phyloP scores from a whole-genome alignment of 2,797 vertebrate genomes.

The Anguilla pacifica region DNA sequence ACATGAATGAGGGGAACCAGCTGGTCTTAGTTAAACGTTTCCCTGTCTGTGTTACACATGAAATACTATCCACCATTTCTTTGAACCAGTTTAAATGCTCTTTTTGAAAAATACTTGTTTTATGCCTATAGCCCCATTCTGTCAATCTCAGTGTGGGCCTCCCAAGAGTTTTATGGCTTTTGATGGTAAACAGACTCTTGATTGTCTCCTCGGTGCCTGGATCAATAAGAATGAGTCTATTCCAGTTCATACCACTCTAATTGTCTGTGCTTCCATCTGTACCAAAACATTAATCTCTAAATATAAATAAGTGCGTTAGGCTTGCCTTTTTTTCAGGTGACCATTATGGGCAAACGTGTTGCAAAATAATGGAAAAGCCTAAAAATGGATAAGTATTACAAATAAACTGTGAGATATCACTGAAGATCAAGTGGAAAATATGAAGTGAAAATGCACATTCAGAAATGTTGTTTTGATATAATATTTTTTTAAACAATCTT shows the following conservation, averaged over 20 bases:
- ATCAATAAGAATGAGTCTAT: conserved; percentile 7
- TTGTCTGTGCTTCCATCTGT: not conserved
- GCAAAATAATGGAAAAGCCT: not conserved
- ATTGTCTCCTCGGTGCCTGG: conserved; percentile 14
- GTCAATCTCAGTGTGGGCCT: not conserved
- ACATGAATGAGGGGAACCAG: not conserved
- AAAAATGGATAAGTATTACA: not conserved
- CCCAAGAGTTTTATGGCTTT: not conserved
- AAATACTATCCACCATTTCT: not conserved
- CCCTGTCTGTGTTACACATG: not conserved
- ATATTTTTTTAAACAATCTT: too few relatives aligned
- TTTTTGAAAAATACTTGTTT: not conserved
- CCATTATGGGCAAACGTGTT: not conserved
- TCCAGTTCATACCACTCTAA: not conserved
- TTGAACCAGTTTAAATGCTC: not conserved
- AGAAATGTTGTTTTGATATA: too few relatives aligned
- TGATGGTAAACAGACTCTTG: conserved; percentile 11
- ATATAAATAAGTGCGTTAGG: not conserved
- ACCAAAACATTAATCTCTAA: not conserved
- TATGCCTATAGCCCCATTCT: conserved; percentile 3
- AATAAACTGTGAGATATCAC: not conserved
- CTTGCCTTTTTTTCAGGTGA: conserved; percentile 5
- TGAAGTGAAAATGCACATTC: too few relatives aligned
- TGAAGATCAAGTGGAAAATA: not conserved
- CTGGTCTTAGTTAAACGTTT: not conserved